Conservation (phyloP, 2,888 invertebrate genomes). For the Choreutis nemorana region DNA sequence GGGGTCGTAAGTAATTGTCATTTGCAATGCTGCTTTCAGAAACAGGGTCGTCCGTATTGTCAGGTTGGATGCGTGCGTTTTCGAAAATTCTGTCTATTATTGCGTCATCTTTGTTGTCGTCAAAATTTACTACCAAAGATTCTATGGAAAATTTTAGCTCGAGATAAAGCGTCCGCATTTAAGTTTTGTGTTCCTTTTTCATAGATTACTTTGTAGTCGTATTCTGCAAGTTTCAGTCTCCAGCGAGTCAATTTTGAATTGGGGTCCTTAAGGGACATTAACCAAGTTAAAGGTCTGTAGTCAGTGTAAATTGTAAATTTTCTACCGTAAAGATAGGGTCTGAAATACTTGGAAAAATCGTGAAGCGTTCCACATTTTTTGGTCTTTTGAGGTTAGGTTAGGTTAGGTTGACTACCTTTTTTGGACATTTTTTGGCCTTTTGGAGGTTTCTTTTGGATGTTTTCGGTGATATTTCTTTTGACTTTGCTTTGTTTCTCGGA, state of each 20-base stretch:
- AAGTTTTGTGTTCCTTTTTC: conserved; percentile 17
- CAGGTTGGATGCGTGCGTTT: not conserved
- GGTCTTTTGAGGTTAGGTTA: no score
- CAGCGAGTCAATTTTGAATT: conserved; percentile 26
- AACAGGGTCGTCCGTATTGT: not conserved
- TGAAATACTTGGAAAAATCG: no score
- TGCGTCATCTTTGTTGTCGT: not conserved
- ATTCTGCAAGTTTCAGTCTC: conserved; percentile 21
- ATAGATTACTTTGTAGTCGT: conserved; percentile 15
- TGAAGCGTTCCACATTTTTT: no score
- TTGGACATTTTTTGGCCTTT: no score
- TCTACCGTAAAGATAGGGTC: conserved; percentile 26
- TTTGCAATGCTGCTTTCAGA: not conserved
- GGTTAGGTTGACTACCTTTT: no score
- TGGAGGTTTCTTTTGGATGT: no score
- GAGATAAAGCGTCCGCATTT: conserved; percentile 18
- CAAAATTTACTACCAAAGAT: not conserved
- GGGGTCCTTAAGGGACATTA: conserved; percentile 28
- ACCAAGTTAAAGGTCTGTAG: conserved; percentile 27
- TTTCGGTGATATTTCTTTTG: no score
- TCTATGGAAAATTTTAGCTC: conserved; percentile 11
- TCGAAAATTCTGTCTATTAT: not conserved
- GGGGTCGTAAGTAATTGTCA: no score
- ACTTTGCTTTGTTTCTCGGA: no score
- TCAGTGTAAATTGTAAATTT: conserved; percentile 31